Percentiles rank a stretch among this genome's conserved stretches.
Evolutionary conservation across 2,888 invertebrate species (phyloP).

Genomic region (Sarcophaga variegata): DNA sequence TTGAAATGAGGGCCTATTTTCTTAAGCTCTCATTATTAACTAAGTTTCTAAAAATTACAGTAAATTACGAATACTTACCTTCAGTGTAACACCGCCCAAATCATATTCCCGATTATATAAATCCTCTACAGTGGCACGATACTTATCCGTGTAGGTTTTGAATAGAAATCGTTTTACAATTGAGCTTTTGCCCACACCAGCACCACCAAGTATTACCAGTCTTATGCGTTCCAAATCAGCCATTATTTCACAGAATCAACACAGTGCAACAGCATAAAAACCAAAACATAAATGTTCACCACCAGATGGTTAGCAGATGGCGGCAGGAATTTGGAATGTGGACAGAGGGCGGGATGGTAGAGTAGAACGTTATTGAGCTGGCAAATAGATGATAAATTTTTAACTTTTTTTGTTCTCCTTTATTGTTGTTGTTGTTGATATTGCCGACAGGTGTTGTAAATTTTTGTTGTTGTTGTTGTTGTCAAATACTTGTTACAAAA

Average conservation of each 20-base stretch:
- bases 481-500: not conserved
- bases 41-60: not conserved
- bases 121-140: conserved; percentile 94
- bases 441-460: not conserved
- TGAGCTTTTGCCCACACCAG: conserved; percentile 92
- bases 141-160: conserved; percentile 90
- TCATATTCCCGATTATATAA: conserved; percentile 92
- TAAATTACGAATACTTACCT: conserved; percentile 82
- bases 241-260: conserved; percentile 80
- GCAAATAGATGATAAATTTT: not conserved
- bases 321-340: too few relatives aligned
- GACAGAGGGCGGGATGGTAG: not conserved
- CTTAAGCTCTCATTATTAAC: too few relatives aligned
- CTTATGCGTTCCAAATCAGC: conserved; percentile 90
- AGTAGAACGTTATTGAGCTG: not conserved
- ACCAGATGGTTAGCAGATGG: not conserved
- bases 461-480: not conserved
- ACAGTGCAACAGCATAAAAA: not conserved
- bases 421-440: not conserved
- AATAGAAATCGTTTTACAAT: conserved; percentile 91
- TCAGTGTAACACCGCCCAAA: conserved; percentile 89
- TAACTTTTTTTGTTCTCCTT: not conserved
- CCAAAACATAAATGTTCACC: not conserved
- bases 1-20: too few relatives aligned
- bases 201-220: conserved; percentile 91